Evolutionary conservation across 2,797 vertebrate species (phyloP), one percentile per base, ranked within the genome.

Genomic region (Coregonus suidteri): DNA sequence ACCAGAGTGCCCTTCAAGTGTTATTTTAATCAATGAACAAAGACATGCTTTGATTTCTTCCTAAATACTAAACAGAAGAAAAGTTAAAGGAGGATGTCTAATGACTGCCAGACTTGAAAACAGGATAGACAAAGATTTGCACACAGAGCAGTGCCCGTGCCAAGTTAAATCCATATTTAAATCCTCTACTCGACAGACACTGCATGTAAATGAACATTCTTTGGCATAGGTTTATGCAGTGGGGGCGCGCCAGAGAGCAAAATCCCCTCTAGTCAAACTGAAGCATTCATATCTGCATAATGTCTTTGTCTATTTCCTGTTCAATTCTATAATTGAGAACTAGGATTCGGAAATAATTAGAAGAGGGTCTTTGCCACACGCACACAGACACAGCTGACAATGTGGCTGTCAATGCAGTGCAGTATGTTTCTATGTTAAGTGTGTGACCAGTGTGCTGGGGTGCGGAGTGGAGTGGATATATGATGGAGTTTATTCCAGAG

Each of bases 131-230:
- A 90, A 74, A 91, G 81, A 84, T 85, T 77, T 87, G 84, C 89
- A 88, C 77, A 75, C 67, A 88, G 86, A 80, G 75, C 41, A 84
- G 64, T 67, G 81, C 85, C 77, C 76, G 85, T 91, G 91, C 87
- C 91, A 89, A 91, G 86, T 79, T 85, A 85, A 92, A 93, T 89
- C 87, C 88, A 84, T 92, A 92, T 89, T 88, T 88, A 81, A 91
- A 91, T 87, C 88, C 85, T 81, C 77, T 82, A 82, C 85, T 87
- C 87, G 84, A 92, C 84, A 86, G 85, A 75, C 73, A 69, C 51
- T 89, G 85, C 84, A 82, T 91, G 89, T 91, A 91, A 94, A 91
- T 91, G 82, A 88, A 83, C 79, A 91, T 90, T 80, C 91, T 93
- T 90, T 93, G 92, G 88, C 89, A 94, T 71, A 77, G 35, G 9